Base-by-base conservation (phyloP, 1,140 invertebrate species). In the Hetaerina americana region DNA sequence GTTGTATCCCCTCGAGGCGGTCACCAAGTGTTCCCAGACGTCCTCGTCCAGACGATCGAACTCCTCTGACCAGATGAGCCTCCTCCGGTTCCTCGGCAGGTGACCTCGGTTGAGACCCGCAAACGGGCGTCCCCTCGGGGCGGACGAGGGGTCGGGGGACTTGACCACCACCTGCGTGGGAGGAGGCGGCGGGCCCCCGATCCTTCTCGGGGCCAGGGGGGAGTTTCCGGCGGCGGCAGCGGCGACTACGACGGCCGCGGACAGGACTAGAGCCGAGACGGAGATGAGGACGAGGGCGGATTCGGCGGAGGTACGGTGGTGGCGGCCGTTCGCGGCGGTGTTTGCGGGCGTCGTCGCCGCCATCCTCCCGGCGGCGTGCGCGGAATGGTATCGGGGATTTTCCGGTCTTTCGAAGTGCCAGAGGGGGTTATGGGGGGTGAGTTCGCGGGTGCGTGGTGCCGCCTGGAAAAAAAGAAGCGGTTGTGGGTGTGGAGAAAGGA, bases 21-120 rank as follows among this genome's bases (percentile, higher is more conserved):
- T 76, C 15, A 76, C 75, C 29, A 76, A 31, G 66, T 76, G 76
- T 22, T 74, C 68, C 76, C 76, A 76, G 24, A 68, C 66, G 27
- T 66, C 27, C 5, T 49, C 25, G 68, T 76, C 73, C 26, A 76
- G 71, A 24, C 12, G 18, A 70, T 75, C 73, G 71, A 76, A 76
- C 68, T 76, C 71, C 66, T 74, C 73, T 18, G 27, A 26, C 71
- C 70, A 74, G 26, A 74, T 27, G 67, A 74, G 71, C 26, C 18
- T 66, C 67, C 71, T 71, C 67, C 15, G 15, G 15, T n/a, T 57
- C 40, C 22, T 57, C 40, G 40, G 40, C 40, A 57, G 15, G 40
- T 57, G 22, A 57, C 40, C 40, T n/a, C 22, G 15, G n/a, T n/a
- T n/a, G 3, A 12, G 40, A 1, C 40, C 40, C 40, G 22, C 40